Percentiles rank a stretch among this genome's conserved stretches.
Evolutionary conservation across 2,797 vertebrate species (phyloP).

Genomic region (Cossypha heuglini): DNA sequence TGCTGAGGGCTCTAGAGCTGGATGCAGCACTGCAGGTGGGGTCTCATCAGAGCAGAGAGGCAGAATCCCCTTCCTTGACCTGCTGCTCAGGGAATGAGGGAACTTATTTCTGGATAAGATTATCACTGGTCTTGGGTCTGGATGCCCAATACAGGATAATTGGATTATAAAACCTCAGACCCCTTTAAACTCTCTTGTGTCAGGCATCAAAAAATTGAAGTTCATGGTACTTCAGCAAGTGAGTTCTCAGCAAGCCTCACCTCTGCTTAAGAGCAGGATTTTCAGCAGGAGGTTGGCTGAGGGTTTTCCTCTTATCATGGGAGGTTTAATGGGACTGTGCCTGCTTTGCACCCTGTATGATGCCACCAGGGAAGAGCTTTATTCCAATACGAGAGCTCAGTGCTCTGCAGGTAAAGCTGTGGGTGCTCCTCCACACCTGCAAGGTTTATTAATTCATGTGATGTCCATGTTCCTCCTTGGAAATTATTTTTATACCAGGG

Average conservation of each 20-base stretch:
- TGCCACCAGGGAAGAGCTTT: neutral
- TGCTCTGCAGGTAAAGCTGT: neutral
- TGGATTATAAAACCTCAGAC: neutral
- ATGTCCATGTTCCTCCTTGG: neutral
- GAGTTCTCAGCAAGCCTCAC: neutral
- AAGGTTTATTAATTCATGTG: neutral
- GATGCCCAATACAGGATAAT: neutral
- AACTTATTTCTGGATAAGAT: neutral
- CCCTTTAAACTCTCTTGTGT: neutral
- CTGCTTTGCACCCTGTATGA: neutral
- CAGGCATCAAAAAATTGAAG: neutral
- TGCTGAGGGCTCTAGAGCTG: neutral
- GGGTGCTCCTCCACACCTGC: neutral
- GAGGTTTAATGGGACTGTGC: accelerated
- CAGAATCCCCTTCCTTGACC: neutral
- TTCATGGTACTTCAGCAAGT: neutral
- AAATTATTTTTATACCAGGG: neutral
- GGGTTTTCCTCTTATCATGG: neutral
- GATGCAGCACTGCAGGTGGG: neutral
- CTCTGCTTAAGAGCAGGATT: neutral
- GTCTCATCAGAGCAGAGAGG: neutral
- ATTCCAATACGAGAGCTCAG: accelerated
- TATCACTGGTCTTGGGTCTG: neutral
- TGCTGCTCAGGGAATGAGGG: neutral
- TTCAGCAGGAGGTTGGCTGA: neutral